Conservation (phyloP, 2,113 vertebrate genomes). For the Vulpes lagopus region DNA sequence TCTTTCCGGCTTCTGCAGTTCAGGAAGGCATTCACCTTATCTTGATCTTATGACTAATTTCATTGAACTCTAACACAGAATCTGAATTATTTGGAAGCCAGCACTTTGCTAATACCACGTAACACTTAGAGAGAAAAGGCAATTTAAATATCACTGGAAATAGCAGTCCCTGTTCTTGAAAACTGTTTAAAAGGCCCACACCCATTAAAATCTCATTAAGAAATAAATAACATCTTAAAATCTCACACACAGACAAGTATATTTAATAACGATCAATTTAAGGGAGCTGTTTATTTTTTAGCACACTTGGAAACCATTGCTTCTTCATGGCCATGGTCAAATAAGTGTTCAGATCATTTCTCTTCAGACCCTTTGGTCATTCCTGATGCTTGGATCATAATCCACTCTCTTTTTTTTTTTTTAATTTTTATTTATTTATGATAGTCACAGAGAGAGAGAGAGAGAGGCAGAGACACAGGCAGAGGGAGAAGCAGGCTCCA, state of each 20-base stretch:
- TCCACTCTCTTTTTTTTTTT: not conserved
- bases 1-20: not conserved
- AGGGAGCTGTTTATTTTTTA: slow-evolving; percentile 29
- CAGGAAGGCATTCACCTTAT: not conserved
- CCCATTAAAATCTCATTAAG: slow-evolving; percentile 28
- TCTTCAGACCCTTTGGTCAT: not conserved
- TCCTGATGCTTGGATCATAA: not conserved
- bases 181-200: not conserved
- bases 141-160: not conserved
- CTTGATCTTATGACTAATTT: not conserved
- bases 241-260: not conserved
- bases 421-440: no score
- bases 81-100: not conserved
- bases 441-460: no score
- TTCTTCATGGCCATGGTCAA: not conserved
- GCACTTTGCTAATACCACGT: not conserved
- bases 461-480: no score
- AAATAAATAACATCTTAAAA: not conserved
- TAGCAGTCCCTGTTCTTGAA: not conserved
- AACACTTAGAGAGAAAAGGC: not conserved
- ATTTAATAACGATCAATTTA: slow-evolving; percentile 25
- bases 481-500: no score
- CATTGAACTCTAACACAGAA: not conserved
- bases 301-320: not conserved
- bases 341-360: not conserved